Base-by-base conservation (phyloP, 1,140 invertebrate species). In the Zaprionus ornatus region DNA sequence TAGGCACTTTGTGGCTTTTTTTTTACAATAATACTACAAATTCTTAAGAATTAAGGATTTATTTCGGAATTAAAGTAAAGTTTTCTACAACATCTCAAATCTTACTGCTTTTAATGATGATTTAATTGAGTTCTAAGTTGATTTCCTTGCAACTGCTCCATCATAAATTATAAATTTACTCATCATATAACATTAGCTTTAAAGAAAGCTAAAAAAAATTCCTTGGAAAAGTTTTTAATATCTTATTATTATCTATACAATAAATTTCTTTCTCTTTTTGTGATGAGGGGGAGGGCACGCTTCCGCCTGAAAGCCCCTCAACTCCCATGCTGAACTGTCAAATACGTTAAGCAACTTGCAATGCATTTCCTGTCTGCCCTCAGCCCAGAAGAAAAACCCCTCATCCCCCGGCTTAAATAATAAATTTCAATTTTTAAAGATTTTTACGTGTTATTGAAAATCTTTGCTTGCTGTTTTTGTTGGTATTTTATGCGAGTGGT, bases 381-480 rank as follows among this genome's bases (percentile, higher is more conserved):
- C 54, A 21, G 23, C 27, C 52, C 50, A 5, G 19, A 4, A 7
- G 7, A 29, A 9, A 29, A 9, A 29, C 27, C 27, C 27, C 7
- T 29, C 29, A 29, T 9, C 29, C 52, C 52, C 29, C 27, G 75
- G 40, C 64, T 76, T 85, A 79, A 85, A 85, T 85, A 87, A 85
- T 85, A 86, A 86, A 85, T 85, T 85, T 85, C 82, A 86, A 87
- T 85, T 85, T 85, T 85, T 85, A 82, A 85, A 85, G 82, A 82
- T 86, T 86, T 81, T 82, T 65, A 73, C 79, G 82, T 73, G 65
- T 86, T 86, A 86, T 82, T 85, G 82, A 86, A 85, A 86, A 85
- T 79, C 82, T 79, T 73, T 57, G 79, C 50, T 55, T 65, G 48
- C 60, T 42, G 10, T 56, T 42, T 29, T 42, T 55, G 37, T n/a